Evolutionary conservation across 2,888 invertebrate species (phyloP), one percentile per base, ranked within the genome.

Genomic region (Diplazon laetatorius): DNA sequence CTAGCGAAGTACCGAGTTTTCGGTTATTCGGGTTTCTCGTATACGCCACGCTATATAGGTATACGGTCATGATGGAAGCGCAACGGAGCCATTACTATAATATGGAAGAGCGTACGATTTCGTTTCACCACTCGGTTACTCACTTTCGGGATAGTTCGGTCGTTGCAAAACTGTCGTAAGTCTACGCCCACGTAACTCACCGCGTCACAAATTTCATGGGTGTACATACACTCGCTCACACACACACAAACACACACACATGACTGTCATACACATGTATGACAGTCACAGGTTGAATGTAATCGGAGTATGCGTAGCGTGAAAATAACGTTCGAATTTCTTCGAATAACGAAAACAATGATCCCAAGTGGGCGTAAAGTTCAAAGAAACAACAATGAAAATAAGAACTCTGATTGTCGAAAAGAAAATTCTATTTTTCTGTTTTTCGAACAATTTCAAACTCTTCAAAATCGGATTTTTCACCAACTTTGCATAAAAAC

Each of bases 261-360:
- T n/a, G n/a, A n/a, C n/a, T n/a, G n/a, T n/a, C n/a, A n/a, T n/a
- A n/a, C n/a, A n/a, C n/a, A n/a, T n/a, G n/a, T 57, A 44, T 55
- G 55, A 22, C 42, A 48, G 57, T 39, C 62, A 65, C 59, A 69
- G 74, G 70, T 72, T 76, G 74, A 76, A 76, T 50, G 81, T 72
- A 78, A 65, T 25, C 52, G 62, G 57, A 52, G 69, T 80, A 55
- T 77, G 81, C 69, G 79, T 78, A 79, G 76, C 81, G 75, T 16
- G 75, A 77, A 79, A 82, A 82, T 82, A 82, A 82, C 77, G 63
- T 73, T 80, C 60, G 66, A 72, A 82, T 78, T 82, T 73, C 73
- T 25, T 1, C 55, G 46, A n/a, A 46, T 50, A 25, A 59, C 48
- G 59, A 14, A 46, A 59, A 65, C 48, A 65, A 66, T 30, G 52